Conservation (phyloP, 2,888 invertebrate genomes). For the Autographa pulchrina region DNA sequence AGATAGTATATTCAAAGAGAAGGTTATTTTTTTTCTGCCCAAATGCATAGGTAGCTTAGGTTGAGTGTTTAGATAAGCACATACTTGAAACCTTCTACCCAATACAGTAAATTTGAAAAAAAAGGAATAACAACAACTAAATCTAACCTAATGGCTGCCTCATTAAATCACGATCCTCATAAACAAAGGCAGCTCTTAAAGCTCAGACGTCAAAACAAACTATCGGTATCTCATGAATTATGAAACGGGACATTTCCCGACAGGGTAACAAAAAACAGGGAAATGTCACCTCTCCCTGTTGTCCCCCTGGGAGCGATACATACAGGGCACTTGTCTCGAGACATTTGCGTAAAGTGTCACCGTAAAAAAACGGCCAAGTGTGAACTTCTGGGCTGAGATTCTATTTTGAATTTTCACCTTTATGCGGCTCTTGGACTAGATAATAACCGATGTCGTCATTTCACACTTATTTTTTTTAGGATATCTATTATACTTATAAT, state of each 20-base stretch:
- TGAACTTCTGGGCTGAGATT: neutral
- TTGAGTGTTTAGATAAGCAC: too few relatives aligned
- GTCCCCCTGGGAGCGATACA: constrained; percentile 62
- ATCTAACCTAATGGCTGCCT: neutral
- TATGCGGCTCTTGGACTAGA: too few relatives aligned
- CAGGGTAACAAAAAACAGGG: constrained; percentile 71
- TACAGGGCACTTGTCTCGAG: constrained; percentile 46
- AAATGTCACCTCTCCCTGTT: constrained; percentile 75
- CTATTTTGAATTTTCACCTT: neutral
- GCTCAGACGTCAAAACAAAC: constrained; percentile 51
- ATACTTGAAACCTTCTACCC: too few relatives aligned
- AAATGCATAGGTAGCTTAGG: too few relatives aligned
- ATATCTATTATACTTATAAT: too few relatives aligned
- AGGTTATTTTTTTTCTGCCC: too few relatives aligned
- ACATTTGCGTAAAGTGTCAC: constrained; percentile 65
- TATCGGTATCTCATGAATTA: constrained; percentile 78
- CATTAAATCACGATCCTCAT: constrained; percentile 26
- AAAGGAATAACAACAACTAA: neutral
- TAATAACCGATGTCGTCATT: too few relatives aligned
- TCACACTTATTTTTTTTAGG: too few relatives aligned
- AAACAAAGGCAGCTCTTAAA: constrained; percentile 27
- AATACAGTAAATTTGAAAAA: neutral
- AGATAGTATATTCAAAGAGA: too few relatives aligned
- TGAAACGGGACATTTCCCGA: constrained; percentile 73
- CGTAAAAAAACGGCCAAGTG: constrained; percentile 63